Conservation (phyloP, 2,113 vertebrate species). For the Aegotheles bennettii region DNA sequence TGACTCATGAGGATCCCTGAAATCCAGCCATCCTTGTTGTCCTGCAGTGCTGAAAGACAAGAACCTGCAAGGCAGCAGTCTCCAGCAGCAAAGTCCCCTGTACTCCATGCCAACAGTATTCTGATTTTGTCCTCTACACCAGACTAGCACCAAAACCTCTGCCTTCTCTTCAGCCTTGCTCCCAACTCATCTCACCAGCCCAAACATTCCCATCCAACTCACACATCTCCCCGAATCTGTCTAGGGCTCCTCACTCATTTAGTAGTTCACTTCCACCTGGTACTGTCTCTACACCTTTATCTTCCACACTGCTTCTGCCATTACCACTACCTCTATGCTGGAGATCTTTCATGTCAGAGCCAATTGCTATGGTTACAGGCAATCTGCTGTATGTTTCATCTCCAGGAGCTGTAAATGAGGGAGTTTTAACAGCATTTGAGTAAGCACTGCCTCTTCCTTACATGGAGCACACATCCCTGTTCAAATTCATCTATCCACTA, state of each 20-base stretch:
- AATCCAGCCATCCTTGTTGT: not conserved
- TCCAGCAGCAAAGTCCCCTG: not conserved
- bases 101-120: not conserved
- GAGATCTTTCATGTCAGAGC: slow-evolving; percentile 58
- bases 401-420: slow-evolving; percentile 65
- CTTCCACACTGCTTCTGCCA: slow-evolving; percentile 55
- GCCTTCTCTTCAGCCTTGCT: not conserved
- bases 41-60: not conserved
- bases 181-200: not conserved
- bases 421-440: slow-evolving; percentile 57
- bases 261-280: slow-evolving; percentile 23
- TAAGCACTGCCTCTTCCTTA: slow-evolving; percentile 40
- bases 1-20: not conserved
- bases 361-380: slow-evolving; percentile 69
- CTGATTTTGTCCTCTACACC: not conserved
- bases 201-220: not conserved
- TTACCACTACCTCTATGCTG: slow-evolving; percentile 59
- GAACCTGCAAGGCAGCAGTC: not conserved
- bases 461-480: not conserved
- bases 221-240: not conserved
- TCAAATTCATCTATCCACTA: slow-evolving; percentile 43
- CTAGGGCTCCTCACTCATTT: not conserved
- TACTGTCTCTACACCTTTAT: slow-evolving; percentile 49
- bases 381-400: slow-evolving; percentile 65
- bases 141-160: not conserved